Conservation (phyloP, 2,888 invertebrate species). For the Epiblema foenella region DNA sequence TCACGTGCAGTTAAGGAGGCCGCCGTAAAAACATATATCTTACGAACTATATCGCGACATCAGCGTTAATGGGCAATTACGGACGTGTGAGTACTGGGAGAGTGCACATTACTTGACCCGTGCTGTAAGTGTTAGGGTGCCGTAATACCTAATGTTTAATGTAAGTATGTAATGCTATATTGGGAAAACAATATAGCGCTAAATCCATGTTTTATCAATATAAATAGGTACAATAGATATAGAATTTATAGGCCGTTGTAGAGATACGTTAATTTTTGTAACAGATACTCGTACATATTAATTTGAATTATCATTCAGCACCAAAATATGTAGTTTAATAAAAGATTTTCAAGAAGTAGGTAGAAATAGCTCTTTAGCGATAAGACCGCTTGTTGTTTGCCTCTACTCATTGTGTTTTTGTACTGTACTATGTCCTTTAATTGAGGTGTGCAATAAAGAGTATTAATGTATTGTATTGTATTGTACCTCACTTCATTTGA, state of each 20-base stretch:
- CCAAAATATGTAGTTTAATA: neutral
- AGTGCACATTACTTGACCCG: constrained; percentile 38
- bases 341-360: neutral
- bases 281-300: neutral
- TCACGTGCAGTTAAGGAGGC: neutral
- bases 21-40: neutral
- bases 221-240: neutral
- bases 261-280: too few relatives aligned
- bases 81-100: constrained; percentile 19
- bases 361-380: too few relatives aligned
- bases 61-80: constrained; percentile 11
- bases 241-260: neutral
- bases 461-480: too few relatives aligned
- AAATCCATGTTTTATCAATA: neutral
- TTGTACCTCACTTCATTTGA: too few relatives aligned
- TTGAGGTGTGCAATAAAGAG: too few relatives aligned
- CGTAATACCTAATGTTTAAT: constrained; percentile 1
- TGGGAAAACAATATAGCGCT: neutral
- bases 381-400: too few relatives aligned
- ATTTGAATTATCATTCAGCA: neutral
- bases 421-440: too few relatives aligned
- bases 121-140: neutral
- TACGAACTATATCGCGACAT: neutral
- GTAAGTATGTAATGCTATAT: neutral
- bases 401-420: too few relatives aligned